A percentile compares a stretch with the other conserved stretches of the same genome.
Evolutionary conservation across 2,888 invertebrate species (phyloP).

Genomic region (Acrobasis suavella): DNA sequence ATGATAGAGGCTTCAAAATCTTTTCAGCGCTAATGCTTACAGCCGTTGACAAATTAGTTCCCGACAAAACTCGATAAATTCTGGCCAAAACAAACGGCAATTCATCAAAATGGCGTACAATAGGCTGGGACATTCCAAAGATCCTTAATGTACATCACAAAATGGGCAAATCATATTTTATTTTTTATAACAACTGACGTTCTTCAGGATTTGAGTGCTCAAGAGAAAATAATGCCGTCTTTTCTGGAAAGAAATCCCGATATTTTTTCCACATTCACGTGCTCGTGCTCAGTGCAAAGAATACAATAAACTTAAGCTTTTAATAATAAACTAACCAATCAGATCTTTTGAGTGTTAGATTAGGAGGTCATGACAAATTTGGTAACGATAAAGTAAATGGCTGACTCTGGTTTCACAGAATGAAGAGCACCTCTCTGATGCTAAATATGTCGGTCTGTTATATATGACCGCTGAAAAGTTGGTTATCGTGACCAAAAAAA

Average conservation of each 20-base stretch:
- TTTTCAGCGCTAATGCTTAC: constrained; percentile 26
- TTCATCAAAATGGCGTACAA: constrained; percentile 37
- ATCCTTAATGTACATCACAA: constrained; percentile 21
- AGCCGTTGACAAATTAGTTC: constrained; percentile 36
- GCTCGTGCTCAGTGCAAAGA: too few species aligned
- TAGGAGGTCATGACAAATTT: too few species aligned
- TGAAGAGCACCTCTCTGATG: too few species aligned
- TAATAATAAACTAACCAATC: too few species aligned
- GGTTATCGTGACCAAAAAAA: too few species aligned
- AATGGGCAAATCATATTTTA: constrained; percentile 20
- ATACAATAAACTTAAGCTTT: too few species aligned
- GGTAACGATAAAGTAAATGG: too few species aligned
- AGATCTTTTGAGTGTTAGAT: too few species aligned
- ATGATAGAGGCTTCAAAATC: constrained; percentile 23
- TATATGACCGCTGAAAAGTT: too few species aligned
- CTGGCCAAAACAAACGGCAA: constrained; percentile 32
- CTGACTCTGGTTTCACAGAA: too few species aligned
- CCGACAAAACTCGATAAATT: constrained; percentile 32
- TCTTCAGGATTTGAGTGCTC: neutral
- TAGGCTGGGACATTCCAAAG: constrained; percentile 26
- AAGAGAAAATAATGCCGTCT: too few species aligned
- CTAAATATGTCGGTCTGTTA: too few species aligned
- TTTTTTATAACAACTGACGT: constrained; percentile 13
- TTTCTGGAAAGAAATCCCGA: neutral
- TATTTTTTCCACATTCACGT: neutral